Percentiles rank a stretch among this genome's conserved stretches.
phyloP scores from a whole-genome alignment of 2,888 invertebrate genomes.

The Clitarchus hookeri region DNA sequence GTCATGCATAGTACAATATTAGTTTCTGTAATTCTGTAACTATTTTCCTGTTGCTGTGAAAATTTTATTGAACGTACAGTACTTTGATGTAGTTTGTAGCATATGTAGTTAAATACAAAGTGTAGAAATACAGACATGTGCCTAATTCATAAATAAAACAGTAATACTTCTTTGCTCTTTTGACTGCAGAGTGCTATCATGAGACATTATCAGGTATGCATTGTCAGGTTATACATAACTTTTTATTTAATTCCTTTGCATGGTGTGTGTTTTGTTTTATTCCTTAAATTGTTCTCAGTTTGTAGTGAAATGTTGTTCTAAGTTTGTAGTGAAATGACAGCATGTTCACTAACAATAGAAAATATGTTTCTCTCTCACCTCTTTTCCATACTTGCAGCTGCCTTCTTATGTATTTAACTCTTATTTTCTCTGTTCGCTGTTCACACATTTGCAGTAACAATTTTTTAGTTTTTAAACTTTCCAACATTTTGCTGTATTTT shows the following conservation, averaged over 20 bases:
- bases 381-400: neutral
- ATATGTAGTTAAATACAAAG: neutral
- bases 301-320: too few relatives aligned
- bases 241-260: neutral
- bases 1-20: neutral
- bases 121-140: neutral
- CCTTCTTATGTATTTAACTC: neutral
- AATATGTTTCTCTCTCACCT: neutral
- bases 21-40: neutral
- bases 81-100: neutral
- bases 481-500: too few relatives aligned
- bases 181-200: slow-evolving; percentile 25
- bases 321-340: neutral
- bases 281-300: too few relatives aligned
- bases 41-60: neutral
- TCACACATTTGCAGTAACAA: too few relatives aligned
- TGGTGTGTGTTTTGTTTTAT: neutral
- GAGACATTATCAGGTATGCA: slow-evolving; percentile 23
- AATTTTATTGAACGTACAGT: neutral
- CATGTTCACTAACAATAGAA: neutral
- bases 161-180: slow-evolving; percentile 7
- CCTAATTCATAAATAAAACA: slow-evolving; percentile 1
- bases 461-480: too few relatives aligned
- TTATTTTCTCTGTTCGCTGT: neutral
- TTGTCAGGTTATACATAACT: neutral